Evolutionary conservation across 2,888 invertebrate genomes (phyloP), one percentile per base, ranked within the genome.

Genomic region (Aphodius sticticus): DNA sequence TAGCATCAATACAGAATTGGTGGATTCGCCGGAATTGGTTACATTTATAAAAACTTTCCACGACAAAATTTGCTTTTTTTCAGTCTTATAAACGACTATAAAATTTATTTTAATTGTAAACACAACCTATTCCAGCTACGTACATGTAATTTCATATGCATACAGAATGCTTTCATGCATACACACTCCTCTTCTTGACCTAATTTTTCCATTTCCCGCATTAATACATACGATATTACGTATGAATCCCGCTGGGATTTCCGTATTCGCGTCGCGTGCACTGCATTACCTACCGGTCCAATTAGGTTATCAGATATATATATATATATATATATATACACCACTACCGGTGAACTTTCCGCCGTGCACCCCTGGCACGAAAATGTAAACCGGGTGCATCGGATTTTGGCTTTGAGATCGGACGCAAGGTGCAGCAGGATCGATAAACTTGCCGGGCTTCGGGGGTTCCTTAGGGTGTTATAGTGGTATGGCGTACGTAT

Each of bases 321-420:
- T 53, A n/a, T n/a, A 53, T 53, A 12, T 53, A 53, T 53, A 53
- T 53, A 53, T 53, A 12, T 53, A 53, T 53, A 53, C 4, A 53
- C 53, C 53, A 53, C 53, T 5, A 53, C 53, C 53, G 12, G 9
- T 53, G 53, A 53, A 53, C 53, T 53, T 53, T 53, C 53, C 53
- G 53, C 9, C 12, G 12, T 5, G 53, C 53, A 5, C 53, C 53
- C 12, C 53, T 53, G 53, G 53, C 53, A 53, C 12, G 53, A 53
- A 53, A 53, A 53, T 53, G 53, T 53, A 53, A 53, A 53, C 53
- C 53, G 53, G 53, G 53, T 53, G 53, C 53, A 53, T 53, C 53
- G 53, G 53, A 53, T 53, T 53, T 53, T 53, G 53, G 53, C 53
- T 53, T 53, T 53, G 53, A 53, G 53, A 53, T 9, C 53, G 53